These are phyloP conservation scores for Eudemis profundana DNA, from an alignment of 2,888 invertebrate genomes.

Conservation along the genomic window DNA sequence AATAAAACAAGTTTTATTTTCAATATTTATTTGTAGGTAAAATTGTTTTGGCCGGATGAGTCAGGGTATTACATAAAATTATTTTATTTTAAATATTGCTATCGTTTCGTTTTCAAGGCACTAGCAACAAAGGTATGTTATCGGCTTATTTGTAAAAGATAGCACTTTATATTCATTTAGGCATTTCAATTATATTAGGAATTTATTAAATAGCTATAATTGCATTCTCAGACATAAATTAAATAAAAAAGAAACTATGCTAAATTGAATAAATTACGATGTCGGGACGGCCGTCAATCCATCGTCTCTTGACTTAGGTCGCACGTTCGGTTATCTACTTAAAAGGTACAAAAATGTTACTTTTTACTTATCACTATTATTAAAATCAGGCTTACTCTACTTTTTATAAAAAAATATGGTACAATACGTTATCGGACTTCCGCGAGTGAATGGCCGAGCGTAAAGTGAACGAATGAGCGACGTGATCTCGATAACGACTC, in stretches of 20 bases:
- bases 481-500: constrained; percentile 81
- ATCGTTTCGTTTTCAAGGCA: constrained; percentile 70
- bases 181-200: constrained; percentile 71
- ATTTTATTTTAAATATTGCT: constrained; percentile 63
- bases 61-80: constrained; percentile 57
- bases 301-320: constrained; percentile 84
- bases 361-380: constrained; percentile 81
- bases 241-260: constrained; percentile 76
- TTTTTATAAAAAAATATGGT: constrained; percentile 75
- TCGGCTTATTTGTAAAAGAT: constrained; percentile 66
- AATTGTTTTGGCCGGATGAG: constrained; percentile 76
- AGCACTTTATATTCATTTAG: constrained; percentile 67
- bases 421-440: constrained; percentile 79
- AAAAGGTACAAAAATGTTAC: constrained; percentile 82
- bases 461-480: constrained; percentile 83
- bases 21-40: constrained; percentile 75
- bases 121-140: constrained; percentile 68
- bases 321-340: constrained; percentile 84
- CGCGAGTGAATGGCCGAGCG: constrained; percentile 70
- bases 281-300: constrained; percentile 84
- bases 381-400: constrained; percentile 80
- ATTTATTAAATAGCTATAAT: constrained; percentile 78
- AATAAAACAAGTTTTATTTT: constrained; percentile 53
- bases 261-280: constrained; percentile 84
- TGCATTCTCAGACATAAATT: constrained; percentile 77